phyloP scores from a whole-genome alignment of 2,888 invertebrate species.

The Operophtera brumata region DNA sequence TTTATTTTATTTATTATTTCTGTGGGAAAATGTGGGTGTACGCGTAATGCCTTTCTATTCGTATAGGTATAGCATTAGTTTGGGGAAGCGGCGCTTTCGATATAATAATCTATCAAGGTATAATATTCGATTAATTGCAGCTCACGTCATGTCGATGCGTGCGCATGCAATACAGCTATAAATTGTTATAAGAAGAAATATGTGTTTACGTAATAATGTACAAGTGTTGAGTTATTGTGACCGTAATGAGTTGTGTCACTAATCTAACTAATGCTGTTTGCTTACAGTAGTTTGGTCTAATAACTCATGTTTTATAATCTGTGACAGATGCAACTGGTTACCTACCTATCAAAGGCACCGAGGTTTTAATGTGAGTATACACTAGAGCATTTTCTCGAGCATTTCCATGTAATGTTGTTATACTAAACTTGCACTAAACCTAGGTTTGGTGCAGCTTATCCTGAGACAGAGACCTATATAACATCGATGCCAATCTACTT shows the following conservation, averaged over 20 bases:
- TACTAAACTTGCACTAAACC: too few relatives aligned
- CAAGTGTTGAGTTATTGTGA: slow-evolving; percentile 24
- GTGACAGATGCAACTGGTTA: background rate
- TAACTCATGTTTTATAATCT: slow-evolving; percentile 2
- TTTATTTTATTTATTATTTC: too few relatives aligned
- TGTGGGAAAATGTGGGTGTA: too few relatives aligned
- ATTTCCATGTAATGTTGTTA: too few relatives aligned
- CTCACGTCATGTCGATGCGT: slow-evolving; percentile 3
- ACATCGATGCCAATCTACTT: too few relatives aligned
- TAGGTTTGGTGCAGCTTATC: too few relatives aligned
- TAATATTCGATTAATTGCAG: slow-evolving; percentile 6
- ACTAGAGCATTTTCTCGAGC: too few relatives aligned
- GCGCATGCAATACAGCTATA: slow-evolving; percentile 23
- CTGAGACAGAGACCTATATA: too few relatives aligned
- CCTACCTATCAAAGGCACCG: background rate
- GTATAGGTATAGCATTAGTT: background rate
- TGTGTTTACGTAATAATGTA: slow-evolving; percentile 14
- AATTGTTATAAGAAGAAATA: slow-evolving; percentile 27
- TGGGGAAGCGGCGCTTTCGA: background rate
- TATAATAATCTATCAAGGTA: background rate
- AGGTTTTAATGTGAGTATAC: too few relatives aligned
- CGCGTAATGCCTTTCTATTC: background rate
- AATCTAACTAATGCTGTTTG: slow-evolving; percentile 6
- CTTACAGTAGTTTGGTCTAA: background rate
- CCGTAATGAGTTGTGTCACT: slow-evolving; percentile 3